Evolutionary conservation across 2,888 invertebrate species (phyloP), one percentile per base, ranked within the genome.

Genomic region (Falcaria lacertinaria): DNA sequence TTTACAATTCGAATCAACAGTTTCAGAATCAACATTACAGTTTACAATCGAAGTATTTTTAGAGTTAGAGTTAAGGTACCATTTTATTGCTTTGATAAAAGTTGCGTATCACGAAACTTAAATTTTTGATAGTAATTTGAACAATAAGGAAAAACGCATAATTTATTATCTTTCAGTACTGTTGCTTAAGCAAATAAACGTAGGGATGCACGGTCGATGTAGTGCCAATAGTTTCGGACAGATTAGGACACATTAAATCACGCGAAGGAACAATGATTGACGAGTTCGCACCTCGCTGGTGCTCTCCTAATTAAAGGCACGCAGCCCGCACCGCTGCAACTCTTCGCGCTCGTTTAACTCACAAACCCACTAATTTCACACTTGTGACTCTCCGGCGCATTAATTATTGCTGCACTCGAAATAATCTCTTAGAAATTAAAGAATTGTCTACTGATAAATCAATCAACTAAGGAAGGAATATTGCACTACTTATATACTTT

Each of bases 281-380:
- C 82, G 86, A 86, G 80, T 87, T 88, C 83, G 83, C 88, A 88
- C 88, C 84, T 87, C 85, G 78, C 67, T 75, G 69, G 64, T 74
- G 81, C 73, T 67, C 72, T 71, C 71, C 82, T 86, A 88, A 88
- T 88, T 86, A 88, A n/a, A 87, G 86, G 83, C 78, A 81, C 87
- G 85, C 83, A 79, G 69, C 60, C 60, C 79, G 80, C 84, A 74
- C 74, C 64, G 73, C 54, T 74, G 76, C 73, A 60, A 64, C 69
- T 69, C 74, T 74, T 69, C 76, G 69, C 75, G 72, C 75, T 74
- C 72, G 70, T 67, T 79, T 78, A 73, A 69, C 75, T 73, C 66
- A 58, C 66, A 63, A 71, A 61, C 53, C 54, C 61, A 74, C 72
- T 74, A 68, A 68, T 75, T 72, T 71, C 57, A 67, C 64, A 50